Conservation (phyloP, 1,140 invertebrate species). For the Coelopa frigida region DNA sequence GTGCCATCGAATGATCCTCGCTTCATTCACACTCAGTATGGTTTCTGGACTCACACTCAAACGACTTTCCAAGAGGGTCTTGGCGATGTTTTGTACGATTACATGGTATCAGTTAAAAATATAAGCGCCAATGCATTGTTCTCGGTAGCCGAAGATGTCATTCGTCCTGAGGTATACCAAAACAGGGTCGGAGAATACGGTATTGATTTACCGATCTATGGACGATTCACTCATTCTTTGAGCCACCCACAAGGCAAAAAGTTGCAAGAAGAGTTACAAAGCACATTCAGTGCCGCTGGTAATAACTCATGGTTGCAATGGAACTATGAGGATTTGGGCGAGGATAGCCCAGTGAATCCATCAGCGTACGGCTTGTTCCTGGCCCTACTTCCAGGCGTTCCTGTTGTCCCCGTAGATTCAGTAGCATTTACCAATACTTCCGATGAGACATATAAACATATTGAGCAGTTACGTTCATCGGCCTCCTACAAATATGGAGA, state of each 20-base stretch:
- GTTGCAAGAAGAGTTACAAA: slow-evolving; percentile 20
- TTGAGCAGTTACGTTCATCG: slow-evolving; percentile 45
- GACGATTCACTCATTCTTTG: slow-evolving; percentile 25
- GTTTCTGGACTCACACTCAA: slow-evolving; percentile 53
- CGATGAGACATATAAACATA: slow-evolving; percentile 26
- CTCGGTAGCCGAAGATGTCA: slow-evolving; percentile 34
- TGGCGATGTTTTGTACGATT: slow-evolving; percentile 52
- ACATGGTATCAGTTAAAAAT: slow-evolving; percentile 50
- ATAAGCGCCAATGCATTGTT: slow-evolving; percentile 46
- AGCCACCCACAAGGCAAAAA: slow-evolving; percentile 17
- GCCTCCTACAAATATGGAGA: slow-evolving; percentile 53
- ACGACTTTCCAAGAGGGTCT: slow-evolving; percentile 54
- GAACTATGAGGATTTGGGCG: slow-evolving; percentile 28
- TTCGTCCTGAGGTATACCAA: slow-evolving; percentile 23
- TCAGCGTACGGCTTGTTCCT: slow-evolving; percentile 55
- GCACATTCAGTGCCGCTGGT: slow-evolving; percentile 16
- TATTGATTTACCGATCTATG: slow-evolving; percentile 38
- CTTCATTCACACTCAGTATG: slow-evolving; percentile 47
- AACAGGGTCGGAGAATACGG: slow-evolving; percentile 19
- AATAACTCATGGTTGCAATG: slow-evolving; percentile 38
- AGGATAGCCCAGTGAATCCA: slow-evolving; percentile 19
- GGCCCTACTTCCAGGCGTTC: slow-evolving; percentile 65
- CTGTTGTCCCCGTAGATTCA: slow-evolving; percentile 56
- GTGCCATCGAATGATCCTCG: slow-evolving; percentile 19
- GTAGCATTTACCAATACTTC: slow-evolving; percentile 29